A percentile compares a stretch with the other conserved stretches of the same genome.
Evolutionary conservation across 2,888 invertebrate species (phyloP).

Genomic region (Nephrotoma guestfalica): DNA sequence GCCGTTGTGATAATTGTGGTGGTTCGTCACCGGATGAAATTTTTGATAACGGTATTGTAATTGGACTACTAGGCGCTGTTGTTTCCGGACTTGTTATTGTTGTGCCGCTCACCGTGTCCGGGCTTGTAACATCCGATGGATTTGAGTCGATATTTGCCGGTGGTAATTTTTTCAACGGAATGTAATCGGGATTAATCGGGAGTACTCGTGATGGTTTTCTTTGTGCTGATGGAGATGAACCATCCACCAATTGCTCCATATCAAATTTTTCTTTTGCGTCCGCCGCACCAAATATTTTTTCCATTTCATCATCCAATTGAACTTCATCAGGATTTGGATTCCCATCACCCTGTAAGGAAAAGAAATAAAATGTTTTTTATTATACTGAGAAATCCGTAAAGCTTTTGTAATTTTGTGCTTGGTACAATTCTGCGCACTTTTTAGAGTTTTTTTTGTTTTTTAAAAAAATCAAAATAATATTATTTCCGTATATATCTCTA

Average conservation of each 20-base stretch:
- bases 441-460: neutral
- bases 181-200: neutral
- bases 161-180: neutral
- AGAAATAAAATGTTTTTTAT: constrained; percentile 1
- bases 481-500: neutral
- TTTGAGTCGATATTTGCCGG: constrained; percentile 22
- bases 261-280: constrained; percentile 41
- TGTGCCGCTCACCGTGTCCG: constrained; percentile 6
- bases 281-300: constrained; percentile 67
- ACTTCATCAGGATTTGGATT: constrained; percentile 48
- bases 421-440: neutral
- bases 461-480: neutral
- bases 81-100: constrained; percentile 3
- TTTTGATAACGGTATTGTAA: neutral
- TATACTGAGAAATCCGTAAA: neutral
- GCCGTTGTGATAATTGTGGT: constrained; percentile 30
- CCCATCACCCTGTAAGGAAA: constrained; percentile 27
- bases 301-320: constrained; percentile 76
- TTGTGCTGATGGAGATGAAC: neutral
- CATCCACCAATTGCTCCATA: constrained; percentile 38
- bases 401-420: neutral
- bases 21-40: constrained; percentile 22
- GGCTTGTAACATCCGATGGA: constrained; percentile 9
- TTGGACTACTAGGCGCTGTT: constrained; percentile 10
- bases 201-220: neutral